Evolutionary conservation across 2,113 vertebrate species (phyloP), one percentile per base, ranked within the genome.

Genomic region (Ciconia boyciana): DNA sequence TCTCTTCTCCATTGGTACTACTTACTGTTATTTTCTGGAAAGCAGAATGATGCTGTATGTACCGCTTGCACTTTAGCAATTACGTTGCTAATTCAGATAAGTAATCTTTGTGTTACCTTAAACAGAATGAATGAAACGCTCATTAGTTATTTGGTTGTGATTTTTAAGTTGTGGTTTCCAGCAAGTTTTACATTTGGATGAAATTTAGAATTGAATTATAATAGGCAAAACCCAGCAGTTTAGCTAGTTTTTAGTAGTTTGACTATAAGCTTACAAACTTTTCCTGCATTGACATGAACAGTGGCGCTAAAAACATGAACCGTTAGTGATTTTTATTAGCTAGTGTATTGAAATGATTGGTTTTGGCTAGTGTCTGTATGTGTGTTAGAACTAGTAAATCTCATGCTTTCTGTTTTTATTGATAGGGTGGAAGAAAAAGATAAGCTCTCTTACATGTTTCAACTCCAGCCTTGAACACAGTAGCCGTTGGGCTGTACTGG

Each of bases 391-490:
- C 31, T 9, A 15, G 70, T 10, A 26, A 28, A 69, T 43, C 48
- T 55, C 46, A 7, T 9, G 48, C 17, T 51, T 44, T 58, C 46
- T 25, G 8, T 5, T 60, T 29, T n/a, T 21, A 24, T 25, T 49
- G 77, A 24, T 32, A 34, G 39, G 14, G 34, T 36, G 22, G 49
- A 43, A 43, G 48, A 31, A 43, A 32, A 36, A 55, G 34, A 52
- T 31, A 13, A 61, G 51, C 32, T 58, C 3, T 16, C 7, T 0
- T 28, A 4, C 7, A 0, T 20, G 19, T 49, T 22, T 28, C 25
- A 32, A 4, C 54, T 15, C 29, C 11, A 21, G 60, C 60, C 46
- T 46, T 18, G 54, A 39, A 57, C 26, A 2, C 10, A 0, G 8
- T 11, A 13, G 9, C 44, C 7, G 0, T 12, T 25, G 74, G 39